Conservation (phyloP, 2,888 invertebrate genomes). For the Steromphala cineraria region DNA sequence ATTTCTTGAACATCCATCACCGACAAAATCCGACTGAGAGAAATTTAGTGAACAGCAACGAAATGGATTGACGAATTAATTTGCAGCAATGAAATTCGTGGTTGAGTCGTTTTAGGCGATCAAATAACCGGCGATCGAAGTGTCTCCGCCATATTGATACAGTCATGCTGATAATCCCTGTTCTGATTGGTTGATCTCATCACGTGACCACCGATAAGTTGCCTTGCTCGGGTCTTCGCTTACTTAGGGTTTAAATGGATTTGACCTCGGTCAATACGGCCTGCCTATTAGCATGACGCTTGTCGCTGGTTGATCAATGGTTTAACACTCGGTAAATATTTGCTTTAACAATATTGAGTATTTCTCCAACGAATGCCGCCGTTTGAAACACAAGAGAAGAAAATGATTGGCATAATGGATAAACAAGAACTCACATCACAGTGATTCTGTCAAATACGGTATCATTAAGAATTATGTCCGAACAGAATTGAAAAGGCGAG, state of each 20-base stretch:
- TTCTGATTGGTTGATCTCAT: not conserved
- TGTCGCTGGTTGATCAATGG: not conserved
- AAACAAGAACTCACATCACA: no score
- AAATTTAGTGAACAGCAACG: not conserved
- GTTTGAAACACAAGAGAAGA: not conserved
- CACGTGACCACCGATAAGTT: not conserved
- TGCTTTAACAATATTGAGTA: conserved; percentile 6
- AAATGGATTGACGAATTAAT: conserved; percentile 5
- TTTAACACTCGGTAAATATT: not conserved
- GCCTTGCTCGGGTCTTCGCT: not conserved
- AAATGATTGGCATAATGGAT: not conserved
- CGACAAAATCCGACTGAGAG: not conserved
- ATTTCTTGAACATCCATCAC: not conserved
- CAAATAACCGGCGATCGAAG: not conserved
- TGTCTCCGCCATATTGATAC: conserved; percentile 3
- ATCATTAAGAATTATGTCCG: no score
- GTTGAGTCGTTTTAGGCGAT: not conserved
- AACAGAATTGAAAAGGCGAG: no score
- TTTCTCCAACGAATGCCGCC: not conserved
- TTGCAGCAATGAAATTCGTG: conserved; percentile 7
- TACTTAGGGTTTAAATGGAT: not conserved
- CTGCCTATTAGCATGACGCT: not conserved
- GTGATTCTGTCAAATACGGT: no score
- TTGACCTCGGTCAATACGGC: conserved; percentile 8
- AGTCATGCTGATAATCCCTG: not conserved